Evolutionary conservation across 1,140 invertebrate genomes (phyloP).

Genomic region (Drosophila navojoa): DNA sequence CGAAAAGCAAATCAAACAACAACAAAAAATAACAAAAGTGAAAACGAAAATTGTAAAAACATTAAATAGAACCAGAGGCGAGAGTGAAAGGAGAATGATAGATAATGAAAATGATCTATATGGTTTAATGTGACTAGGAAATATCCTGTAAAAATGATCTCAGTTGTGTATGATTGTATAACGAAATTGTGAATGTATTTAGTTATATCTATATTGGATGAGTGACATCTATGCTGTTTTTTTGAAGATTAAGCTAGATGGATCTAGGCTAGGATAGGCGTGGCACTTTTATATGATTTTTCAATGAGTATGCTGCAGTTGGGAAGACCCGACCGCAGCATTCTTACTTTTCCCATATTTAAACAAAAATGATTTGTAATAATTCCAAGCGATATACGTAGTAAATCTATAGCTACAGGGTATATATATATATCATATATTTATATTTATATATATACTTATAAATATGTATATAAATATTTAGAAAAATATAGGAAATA

Average conservation of each 20-base stretch:
- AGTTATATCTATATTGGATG: too few species aligned
- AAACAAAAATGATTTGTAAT: too few species aligned
- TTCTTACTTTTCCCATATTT: too few species aligned
- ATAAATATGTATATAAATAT: slow-evolving; percentile 10
- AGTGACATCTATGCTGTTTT: too few species aligned
- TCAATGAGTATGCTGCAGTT: too few species aligned
- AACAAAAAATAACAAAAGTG: slow-evolving; percentile 11
- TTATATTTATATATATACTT: slow-evolving; percentile 2
- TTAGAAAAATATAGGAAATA: slow-evolving; percentile 7
- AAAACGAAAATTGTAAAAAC: slow-evolving; percentile 26
- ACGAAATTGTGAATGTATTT: too few species aligned
- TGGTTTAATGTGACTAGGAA: not conserved
- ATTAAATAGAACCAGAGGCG: slow-evolving; percentile 2
- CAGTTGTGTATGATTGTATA: not conserved
- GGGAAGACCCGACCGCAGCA: too few species aligned
- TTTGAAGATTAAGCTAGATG: too few species aligned
- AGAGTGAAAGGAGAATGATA: not conserved
- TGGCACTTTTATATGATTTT: too few species aligned
- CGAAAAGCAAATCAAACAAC: slow-evolving; percentile 17
- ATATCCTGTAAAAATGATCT: not conserved
- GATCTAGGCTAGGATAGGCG: too few species aligned
- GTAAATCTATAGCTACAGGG: not conserved
- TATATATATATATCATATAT: slow-evolving; percentile 13
- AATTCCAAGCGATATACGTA: too few species aligned
- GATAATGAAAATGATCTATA: not conserved